These are phyloP conservation scores for Dolichopus griseipennis DNA, from an alignment of 2,888 invertebrate species.

Conservation along the genomic window DNA sequence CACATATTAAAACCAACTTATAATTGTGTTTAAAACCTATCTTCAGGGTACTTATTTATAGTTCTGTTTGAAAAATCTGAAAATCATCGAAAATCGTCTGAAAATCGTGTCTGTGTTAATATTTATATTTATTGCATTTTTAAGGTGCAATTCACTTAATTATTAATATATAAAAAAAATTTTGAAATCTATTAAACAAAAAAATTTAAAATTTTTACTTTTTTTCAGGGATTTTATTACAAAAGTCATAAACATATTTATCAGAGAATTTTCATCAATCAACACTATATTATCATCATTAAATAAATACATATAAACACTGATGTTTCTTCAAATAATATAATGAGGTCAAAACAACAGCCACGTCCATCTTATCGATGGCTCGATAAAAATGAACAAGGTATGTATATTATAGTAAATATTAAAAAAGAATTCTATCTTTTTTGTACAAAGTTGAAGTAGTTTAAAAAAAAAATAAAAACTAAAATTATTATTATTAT, in stretches of 20 bases:
- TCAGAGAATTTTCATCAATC: neutral
- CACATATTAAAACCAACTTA: too few relatives aligned
- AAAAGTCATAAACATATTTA: neutral
- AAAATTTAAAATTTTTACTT: too few relatives aligned
- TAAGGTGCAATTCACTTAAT: too few relatives aligned
- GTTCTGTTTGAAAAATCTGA: too few relatives aligned
- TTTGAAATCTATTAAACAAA: too few relatives aligned
- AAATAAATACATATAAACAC: neutral
- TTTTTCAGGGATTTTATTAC: too few relatives aligned
- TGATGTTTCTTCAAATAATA: constrained; percentile 29
- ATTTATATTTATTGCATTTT: too few relatives aligned
- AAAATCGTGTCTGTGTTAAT: too few relatives aligned
- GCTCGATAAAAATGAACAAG: constrained; percentile 56
- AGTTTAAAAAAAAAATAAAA: neutral
- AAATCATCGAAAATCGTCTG: too few relatives aligned
- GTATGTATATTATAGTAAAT: constrained; percentile 34
- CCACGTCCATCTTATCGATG: constrained; percentile 61
- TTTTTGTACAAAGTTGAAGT: neutral
- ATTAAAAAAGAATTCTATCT: neutral
- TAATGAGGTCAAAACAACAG: constrained; percentile 63
- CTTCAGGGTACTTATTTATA: too few relatives aligned
- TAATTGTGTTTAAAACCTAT: too few relatives aligned
- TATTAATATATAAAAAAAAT: too few relatives aligned
- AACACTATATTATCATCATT: neutral
- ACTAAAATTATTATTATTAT: neutral